These are phyloP conservation scores for Carabus problematicus DNA, from an alignment of 2,888 invertebrate species.

Conservation along the genomic window DNA sequence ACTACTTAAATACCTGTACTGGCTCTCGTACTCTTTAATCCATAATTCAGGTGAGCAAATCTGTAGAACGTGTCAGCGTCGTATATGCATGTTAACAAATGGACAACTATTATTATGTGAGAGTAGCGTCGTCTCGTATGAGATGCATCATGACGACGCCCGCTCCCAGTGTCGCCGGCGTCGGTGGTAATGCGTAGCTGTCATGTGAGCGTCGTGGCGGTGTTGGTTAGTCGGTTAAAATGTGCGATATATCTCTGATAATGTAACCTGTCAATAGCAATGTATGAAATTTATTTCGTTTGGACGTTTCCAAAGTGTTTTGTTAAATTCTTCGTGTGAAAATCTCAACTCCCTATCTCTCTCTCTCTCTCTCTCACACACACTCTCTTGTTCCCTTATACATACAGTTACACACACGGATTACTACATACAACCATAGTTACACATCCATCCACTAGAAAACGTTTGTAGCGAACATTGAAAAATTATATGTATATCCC, in stretches of 20 bases:
- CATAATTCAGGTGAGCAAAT: too few species aligned
- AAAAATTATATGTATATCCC: slow-evolving; percentile 33
- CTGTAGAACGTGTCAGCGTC: too few species aligned
- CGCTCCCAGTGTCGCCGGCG: not conserved
- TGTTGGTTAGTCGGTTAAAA: slow-evolving; percentile 35
- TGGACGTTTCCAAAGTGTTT: slow-evolving; percentile 34
- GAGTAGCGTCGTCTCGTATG: not conserved
- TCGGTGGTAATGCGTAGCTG: slow-evolving; percentile 4
- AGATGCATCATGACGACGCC: not conserved
- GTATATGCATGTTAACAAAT: not conserved
- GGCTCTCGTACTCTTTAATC: too few species aligned
- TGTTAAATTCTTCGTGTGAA: slow-evolving; percentile 38
- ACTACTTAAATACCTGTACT: too few species aligned
- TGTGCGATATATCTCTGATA: slow-evolving; percentile 40
- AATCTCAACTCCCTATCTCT: slow-evolving; percentile 35
- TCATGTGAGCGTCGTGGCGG: not conserved
- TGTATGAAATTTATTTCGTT: slow-evolving; percentile 33
- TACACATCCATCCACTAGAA: not conserved
- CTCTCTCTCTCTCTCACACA: slow-evolving; percentile 4
- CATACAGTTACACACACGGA: not conserved
- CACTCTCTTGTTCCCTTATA: not conserved
- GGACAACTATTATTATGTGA: not conserved
- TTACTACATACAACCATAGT: not conserved
- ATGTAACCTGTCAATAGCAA: slow-evolving; percentile 41
- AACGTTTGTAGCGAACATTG: slow-evolving; percentile 32